Evolutionary conservation across 1,140 invertebrate genomes (phyloP).

Genomic region (Mizuhopecten yessoensis): DNA sequence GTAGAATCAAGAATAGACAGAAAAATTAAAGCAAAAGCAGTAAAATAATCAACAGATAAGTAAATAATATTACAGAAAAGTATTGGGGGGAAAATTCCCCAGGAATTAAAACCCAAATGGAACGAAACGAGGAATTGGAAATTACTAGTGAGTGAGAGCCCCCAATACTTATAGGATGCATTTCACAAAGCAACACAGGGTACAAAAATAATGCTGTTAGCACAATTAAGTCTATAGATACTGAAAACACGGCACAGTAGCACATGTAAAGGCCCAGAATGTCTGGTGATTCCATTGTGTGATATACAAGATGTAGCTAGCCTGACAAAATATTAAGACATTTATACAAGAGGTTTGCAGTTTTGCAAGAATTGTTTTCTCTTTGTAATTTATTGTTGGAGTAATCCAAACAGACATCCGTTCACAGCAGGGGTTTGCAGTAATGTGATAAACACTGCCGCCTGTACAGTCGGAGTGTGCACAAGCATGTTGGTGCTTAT

Average conservation of each 20-base stretch:
- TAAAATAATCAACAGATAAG: no score
- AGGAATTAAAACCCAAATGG: no score
- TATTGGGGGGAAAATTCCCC: no score
- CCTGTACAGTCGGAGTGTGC: neutral
- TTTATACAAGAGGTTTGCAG: neutral
- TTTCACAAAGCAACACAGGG: no score
- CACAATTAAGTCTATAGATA: neutral
- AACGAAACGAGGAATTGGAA: no score
- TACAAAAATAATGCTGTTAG: neutral
- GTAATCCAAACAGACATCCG: neutral
- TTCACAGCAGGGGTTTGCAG: neutral
- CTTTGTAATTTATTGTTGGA: neutral
- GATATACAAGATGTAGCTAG: no score
- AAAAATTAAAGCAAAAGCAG: no score
- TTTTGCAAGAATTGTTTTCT: neutral
- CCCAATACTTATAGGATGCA: no score
- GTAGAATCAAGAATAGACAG: no score
- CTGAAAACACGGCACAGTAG: neutral
- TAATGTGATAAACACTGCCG: conserved; percentile 5
- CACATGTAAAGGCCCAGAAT: neutral
- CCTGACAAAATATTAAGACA: neutral
- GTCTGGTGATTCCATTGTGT: neutral
- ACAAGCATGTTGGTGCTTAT: neutral
- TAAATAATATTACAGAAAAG: no score
- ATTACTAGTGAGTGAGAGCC: no score